Conservation (phyloP, 2,888 invertebrate species). For the Azorinus chamasolen region DNA sequence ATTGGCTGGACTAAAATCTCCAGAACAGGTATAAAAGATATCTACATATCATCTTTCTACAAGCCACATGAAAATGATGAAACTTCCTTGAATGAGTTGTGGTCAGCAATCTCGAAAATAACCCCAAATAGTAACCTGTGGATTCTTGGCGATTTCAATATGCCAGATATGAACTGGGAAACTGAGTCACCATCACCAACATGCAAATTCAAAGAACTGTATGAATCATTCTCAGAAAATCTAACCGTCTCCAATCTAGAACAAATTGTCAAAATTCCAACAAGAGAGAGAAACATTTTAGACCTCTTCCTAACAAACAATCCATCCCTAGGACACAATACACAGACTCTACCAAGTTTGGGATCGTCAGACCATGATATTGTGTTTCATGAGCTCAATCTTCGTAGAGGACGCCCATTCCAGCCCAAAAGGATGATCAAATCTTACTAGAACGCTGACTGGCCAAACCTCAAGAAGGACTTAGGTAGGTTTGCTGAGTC, state of each 20-base stretch:
- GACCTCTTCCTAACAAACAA: slow-evolving; percentile 35
- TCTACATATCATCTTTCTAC: slow-evolving; percentile 1
- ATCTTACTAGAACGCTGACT: slow-evolving; percentile 2
- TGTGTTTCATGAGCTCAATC: slow-evolving; percentile 12
- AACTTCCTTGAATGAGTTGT: slow-evolving; percentile 12
- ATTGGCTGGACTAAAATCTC: slow-evolving; percentile 2
- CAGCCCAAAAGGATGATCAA: slow-evolving; percentile 3
- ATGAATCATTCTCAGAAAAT: slow-evolving; percentile 2
- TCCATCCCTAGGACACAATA: slow-evolving; percentile 4
- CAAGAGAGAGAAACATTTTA: slow-evolving; percentile 11
- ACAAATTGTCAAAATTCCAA: slow-evolving; percentile 16
- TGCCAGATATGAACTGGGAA: slow-evolving; percentile 14
- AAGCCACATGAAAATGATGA: too few relatives aligned
- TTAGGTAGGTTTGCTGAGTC: not conserved
- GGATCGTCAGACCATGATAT: slow-evolving; percentile 14
- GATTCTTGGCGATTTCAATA: slow-evolving; percentile 20
- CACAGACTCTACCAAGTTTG: slow-evolving; percentile 8
- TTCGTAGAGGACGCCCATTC: not conserved
- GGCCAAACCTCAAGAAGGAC: not conserved
- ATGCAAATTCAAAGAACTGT: not conserved
- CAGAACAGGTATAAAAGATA: not conserved
- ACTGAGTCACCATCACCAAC: not conserved
- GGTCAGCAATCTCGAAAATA: slow-evolving; percentile 8
- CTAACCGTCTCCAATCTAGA: not conserved
- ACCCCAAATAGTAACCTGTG: slow-evolving; percentile 10